Evolutionary conservation across 2,797 vertebrate genomes (phyloP).

Genomic region (Scyliorhinus canicula): DNA sequence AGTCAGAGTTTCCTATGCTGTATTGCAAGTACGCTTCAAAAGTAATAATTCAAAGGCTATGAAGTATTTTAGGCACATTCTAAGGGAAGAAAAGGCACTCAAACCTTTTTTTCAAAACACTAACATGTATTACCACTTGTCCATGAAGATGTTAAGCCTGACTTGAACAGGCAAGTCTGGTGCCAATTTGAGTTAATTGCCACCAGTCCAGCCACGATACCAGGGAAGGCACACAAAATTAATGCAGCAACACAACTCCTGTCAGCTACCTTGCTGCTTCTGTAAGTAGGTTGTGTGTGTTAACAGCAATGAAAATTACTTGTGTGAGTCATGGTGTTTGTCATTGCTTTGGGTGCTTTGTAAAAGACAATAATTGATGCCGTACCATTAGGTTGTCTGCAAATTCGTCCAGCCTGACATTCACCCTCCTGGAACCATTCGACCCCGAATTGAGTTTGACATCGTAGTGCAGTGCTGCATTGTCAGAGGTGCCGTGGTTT

Average conservation of each 20-base stretch:
- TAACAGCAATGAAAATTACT: slow-evolving; percentile 12
- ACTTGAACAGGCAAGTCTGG: not conserved
- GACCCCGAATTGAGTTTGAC: not conserved
- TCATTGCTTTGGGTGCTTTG: not conserved
- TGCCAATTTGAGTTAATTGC: not conserved
- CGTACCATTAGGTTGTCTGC: not conserved
- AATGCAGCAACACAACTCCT: not conserved
- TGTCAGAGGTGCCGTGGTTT: not conserved
- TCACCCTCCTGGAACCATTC: not conserved
- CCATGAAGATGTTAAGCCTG: not conserved
- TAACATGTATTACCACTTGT: not conserved
- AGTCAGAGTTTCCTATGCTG: not conserved
- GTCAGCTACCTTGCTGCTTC: not conserved
- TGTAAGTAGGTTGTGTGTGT: not conserved
- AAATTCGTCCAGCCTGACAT: not conserved
- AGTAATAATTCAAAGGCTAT: not conserved
- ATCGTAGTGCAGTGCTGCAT: too few species aligned
- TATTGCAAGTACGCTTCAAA: not conserved
- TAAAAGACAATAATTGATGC: slow-evolving; percentile 19
- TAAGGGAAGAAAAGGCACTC: not conserved
- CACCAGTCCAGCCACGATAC: not conserved
- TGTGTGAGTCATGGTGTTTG: not conserved
- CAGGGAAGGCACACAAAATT: not conserved
- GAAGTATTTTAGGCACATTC: not conserved
- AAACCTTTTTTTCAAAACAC: not conserved